These are phyloP conservation scores for Epirrhoe alternata DNA, from an alignment of 2,888 invertebrate genomes.

Conservation along the genomic window DNA sequence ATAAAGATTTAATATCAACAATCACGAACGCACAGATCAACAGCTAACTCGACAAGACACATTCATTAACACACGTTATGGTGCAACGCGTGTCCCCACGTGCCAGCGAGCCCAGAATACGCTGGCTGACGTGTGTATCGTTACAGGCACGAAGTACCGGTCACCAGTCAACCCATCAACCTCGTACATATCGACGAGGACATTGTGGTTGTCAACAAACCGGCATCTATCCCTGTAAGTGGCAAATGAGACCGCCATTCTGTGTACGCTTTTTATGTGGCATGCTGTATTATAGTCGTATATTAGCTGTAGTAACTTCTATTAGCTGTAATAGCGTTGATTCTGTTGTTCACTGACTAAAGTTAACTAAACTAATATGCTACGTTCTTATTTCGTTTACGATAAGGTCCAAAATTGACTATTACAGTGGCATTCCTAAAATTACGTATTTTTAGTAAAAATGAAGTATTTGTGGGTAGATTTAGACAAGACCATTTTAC, in stretches of 20 bases:
- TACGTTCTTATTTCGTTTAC: too few species aligned
- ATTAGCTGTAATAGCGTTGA: too few species aligned
- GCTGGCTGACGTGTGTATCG: slow-evolving; percentile 80
- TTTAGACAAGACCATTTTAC: too few species aligned
- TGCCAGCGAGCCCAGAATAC: slow-evolving; percentile 11
- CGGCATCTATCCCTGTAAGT: slow-evolving; percentile 99
- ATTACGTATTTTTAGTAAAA: too few species aligned
- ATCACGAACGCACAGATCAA: not conserved
- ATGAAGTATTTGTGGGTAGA: too few species aligned
- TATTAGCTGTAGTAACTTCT: too few species aligned
- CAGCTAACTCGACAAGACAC: not conserved
- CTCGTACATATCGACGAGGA: slow-evolving; percentile 99
- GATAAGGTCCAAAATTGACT: too few species aligned
- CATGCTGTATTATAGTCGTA: slow-evolving; percentile 51
- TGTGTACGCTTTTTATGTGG: slow-evolving; percentile 89
- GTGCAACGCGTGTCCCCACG: not conserved
- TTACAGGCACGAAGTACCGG: slow-evolving; percentile 99
- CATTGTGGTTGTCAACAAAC: slow-evolving; percentile 99
- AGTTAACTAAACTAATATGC: too few species aligned
- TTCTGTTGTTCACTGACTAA: too few species aligned
- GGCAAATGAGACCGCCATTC: slow-evolving; percentile 93
- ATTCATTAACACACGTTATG: not conserved
- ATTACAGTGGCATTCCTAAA: too few species aligned
- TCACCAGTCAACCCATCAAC: slow-evolving; percentile 97
- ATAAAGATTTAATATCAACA: too few species aligned